These are phyloP conservation scores for Philypnodon macrostomus DNA, from an alignment of 2,797 vertebrate species.

Conservation along the genomic window DNA sequence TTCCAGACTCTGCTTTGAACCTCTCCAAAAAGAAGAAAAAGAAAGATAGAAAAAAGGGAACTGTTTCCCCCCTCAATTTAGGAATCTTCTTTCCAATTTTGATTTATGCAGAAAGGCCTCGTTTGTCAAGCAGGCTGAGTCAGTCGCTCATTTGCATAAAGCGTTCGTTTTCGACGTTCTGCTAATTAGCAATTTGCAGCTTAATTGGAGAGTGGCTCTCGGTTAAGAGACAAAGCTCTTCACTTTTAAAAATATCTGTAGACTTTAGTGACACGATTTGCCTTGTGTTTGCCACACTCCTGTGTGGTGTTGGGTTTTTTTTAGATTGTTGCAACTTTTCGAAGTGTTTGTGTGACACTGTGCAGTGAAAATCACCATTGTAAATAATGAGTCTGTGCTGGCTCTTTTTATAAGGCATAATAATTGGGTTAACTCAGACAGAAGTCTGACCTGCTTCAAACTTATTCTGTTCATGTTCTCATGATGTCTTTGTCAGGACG, in stretches of 20 bases:
- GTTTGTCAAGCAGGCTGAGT: conserved; percentile 84
- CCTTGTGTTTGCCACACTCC: conserved; percentile 20
- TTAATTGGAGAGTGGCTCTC: conserved; percentile 82
- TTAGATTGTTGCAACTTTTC: too few relatives aligned
- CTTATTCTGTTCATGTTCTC: too few relatives aligned
- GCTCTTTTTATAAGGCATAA: neutral
- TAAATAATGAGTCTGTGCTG: neutral
- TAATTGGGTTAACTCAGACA: neutral
- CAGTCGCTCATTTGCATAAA: conserved; percentile 83
- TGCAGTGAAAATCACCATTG: neutral
- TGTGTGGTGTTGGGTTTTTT: conserved; percentile 12
- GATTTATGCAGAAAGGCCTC: conserved; percentile 81
- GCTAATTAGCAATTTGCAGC: conserved; percentile 87
- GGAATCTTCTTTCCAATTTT: conserved; percentile 74
- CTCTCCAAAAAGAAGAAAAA: conserved; percentile 64
- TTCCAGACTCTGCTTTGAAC: conserved; percentile 79
- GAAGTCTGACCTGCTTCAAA: too few relatives aligned
- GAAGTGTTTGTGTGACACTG: too few relatives aligned
- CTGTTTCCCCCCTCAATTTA: conserved; percentile 69
- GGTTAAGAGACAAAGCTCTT: conserved; percentile 78
- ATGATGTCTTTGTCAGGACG: neutral
- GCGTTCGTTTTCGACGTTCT: conserved; percentile 79
- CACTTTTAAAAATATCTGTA: conserved; percentile 76
- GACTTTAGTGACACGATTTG: conserved; percentile 45
- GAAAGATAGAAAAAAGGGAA: conserved; percentile 31